Evolutionary conservation across 2,888 invertebrate species (phyloP), one percentile per base, ranked within the genome.

Genomic region (Pomacea canaliculata): DNA sequence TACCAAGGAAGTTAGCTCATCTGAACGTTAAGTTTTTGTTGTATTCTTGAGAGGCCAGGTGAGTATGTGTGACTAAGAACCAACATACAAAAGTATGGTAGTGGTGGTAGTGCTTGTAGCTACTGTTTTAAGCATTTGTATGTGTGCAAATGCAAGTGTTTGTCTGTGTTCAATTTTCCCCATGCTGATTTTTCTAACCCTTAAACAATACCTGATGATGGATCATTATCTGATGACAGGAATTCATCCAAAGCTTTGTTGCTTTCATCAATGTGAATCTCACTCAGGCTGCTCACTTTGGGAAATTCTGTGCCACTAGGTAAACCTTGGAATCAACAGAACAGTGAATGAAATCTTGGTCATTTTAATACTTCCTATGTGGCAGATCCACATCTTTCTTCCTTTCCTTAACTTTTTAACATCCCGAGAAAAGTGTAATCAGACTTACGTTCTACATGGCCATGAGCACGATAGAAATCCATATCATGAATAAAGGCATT

Each of bases 401-500:
- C 18, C 7, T 7, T n/a, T 60, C 3, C 18, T n/a, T 60, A 16
- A 19, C 7, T 60, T 19, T 7, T 16, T 60, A n/a, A n/a, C 7
- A 60, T n/a, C n/a, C 18, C 7, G 60, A 19, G 60, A n/a, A 60
- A 60, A 60, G n/a, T 60, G 16, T 19, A 10, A 19, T 16, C 8
- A 48, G 18, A 80, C 86, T 80, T 81, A 87, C 88, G 80, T 37
- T 85, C 86, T n/a, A 82, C 76, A 70, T 82, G 81, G 18, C 88
- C 88, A 78, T 86, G 85, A 68, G 82, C 83, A 68, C 82, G 83
- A 79, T 83, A 88, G 78, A 81, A 86, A 48, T 85, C 83, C 48
- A 88, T 70, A 70, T 88, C 88, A 46, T 85, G 80, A 13, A 81
- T 80, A 80, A 88, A 88, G 48, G 86, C 85, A 56, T 86, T 85